Conservation (phyloP, 2,113 vertebrate species). For the Plestiodon gilberti region DNA sequence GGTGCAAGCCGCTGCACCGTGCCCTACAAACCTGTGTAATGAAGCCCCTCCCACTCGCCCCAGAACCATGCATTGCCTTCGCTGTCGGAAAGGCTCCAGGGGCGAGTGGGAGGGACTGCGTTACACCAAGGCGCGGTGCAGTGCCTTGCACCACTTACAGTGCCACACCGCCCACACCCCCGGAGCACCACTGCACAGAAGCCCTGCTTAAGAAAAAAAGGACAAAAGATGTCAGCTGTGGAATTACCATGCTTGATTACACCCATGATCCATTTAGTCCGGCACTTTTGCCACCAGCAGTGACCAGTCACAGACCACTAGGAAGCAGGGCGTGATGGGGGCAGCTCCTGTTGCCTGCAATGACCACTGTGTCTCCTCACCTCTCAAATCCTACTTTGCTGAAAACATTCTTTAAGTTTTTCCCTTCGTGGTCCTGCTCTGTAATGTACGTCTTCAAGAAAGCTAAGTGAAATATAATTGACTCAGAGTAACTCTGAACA, state of each 20-base stretch:
- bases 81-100: too few relatives aligned
- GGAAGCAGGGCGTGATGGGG: background rate
- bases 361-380: background rate
- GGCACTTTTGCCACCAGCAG: too few relatives aligned
- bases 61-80: too few relatives aligned
- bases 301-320: background rate
- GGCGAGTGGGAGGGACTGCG: too few relatives aligned
- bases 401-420: background rate
- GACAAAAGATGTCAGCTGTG: background rate
- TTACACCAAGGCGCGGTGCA: too few relatives aligned
- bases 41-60: too few relatives aligned
- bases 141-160: too few relatives aligned
- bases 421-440: background rate
- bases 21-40: too few relatives aligned
- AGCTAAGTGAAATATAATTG: constrained; percentile 23
- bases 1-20: too few relatives aligned
- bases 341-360: background rate
- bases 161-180: too few relatives aligned
- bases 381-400: background rate
- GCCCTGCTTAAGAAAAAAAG: background rate
- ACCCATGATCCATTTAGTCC: too few relatives aligned
- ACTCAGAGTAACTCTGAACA: constrained; percentile 19
- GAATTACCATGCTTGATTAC: background rate
- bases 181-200: too few relatives aligned
- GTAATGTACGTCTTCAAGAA: background rate